Base-by-base conservation (phyloP, 2,888 invertebrate genomes). In the Slavum lentiscoides region DNA sequence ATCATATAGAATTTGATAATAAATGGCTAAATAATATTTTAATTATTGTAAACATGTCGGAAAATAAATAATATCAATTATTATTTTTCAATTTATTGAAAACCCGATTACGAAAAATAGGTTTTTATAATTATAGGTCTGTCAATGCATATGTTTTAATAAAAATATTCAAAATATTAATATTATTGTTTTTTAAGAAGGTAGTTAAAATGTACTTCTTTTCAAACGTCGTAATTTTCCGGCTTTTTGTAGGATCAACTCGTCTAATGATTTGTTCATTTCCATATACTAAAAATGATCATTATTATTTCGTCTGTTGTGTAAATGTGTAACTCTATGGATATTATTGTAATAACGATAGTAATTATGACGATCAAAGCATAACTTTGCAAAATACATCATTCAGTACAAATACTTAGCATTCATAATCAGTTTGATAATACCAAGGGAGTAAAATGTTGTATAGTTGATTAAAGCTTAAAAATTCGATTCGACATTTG, bases 231-330 rank as follows among this genome's bases (percentile, higher is more conserved):
- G n/a, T 21, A 69, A 11, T 53, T 53, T 30, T 1, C n/a, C 13
- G 7, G 15, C 11, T 53, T 61, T 68, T 69, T 62, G 53, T 19
- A 19, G 30, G 11, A 69, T 69, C 7, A 69, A 37, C 8, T 53
- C 37, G 2, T 77, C 61, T 61, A 77, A 69, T 17, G 11, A 62
- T 53, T 49, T 53, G 21, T 69, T 69, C 19, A 69, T 59, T 68
- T 69, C 53, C 6, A 53, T 19, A 30, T 30, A 49, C 76, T 76
- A 49, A 53, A 69, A 76, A 43, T n/a, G 7, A 66, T 39, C 21
- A 59, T 2, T 59, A 59, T 59, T 59, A 21, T 21, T 59, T 55
- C 64, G 13, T 62, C 30, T 30, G 43, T 61, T 49, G 1, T 73
- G 49, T 49, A 49, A 49, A 13, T 49, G 43, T 37, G 62, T 64